phyloP scores from a whole-genome alignment of 1,140 invertebrate genomes.

The Drosophila grimshawi region DNA sequence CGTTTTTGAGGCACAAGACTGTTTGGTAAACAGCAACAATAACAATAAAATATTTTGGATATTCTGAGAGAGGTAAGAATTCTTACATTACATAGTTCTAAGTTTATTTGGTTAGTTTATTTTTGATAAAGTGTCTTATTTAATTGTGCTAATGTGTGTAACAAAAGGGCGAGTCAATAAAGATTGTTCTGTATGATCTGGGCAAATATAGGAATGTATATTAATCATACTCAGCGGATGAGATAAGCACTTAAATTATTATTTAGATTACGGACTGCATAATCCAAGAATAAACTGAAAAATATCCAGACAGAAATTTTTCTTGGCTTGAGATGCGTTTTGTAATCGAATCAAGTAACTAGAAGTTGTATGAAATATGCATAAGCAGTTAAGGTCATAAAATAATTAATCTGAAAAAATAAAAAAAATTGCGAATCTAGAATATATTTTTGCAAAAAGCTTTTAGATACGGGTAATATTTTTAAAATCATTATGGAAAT shows the following conservation, averaged over 20 bases:
- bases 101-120: not conserved
- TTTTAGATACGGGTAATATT: too few relatives aligned
- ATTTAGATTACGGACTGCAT: not conserved
- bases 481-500: too few relatives aligned
- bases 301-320: not conserved
- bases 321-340: too few relatives aligned
- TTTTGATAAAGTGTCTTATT: not conserved
- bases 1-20: not conserved
- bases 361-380: too few relatives aligned
- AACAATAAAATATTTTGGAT: not conserved
- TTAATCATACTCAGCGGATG: not conserved
- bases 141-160: constrained; percentile 4
- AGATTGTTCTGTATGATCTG: not conserved
- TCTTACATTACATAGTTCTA: not conserved
- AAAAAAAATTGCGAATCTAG: too few relatives aligned
- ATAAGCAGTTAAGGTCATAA: not conserved
- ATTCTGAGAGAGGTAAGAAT: constrained; percentile 21
- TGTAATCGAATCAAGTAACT: too few relatives aligned
- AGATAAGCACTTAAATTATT: not conserved
- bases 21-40: not conserved
- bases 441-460: too few relatives aligned
- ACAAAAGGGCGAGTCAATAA: not conserved
- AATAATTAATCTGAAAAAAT: too few relatives aligned
- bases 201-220: not conserved
- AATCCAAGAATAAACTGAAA: not conserved